Percentiles rank a stretch among this genome's conserved stretches.
phyloP scores from a whole-genome alignment of 2,113 vertebrate genomes.

The Melanerpes aurifrons region DNA sequence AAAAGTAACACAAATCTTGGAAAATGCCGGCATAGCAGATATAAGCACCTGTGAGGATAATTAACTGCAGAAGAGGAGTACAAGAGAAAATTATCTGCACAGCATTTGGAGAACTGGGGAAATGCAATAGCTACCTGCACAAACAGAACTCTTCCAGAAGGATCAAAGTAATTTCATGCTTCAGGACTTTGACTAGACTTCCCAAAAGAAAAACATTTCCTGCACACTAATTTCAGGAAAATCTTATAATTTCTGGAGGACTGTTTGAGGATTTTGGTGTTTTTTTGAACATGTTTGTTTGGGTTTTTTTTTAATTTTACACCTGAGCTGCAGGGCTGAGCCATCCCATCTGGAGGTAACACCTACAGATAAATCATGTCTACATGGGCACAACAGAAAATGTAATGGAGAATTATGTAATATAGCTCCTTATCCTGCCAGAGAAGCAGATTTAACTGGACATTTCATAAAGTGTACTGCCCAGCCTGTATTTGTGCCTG shows the following conservation, averaged over 20 bases:
- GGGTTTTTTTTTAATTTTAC: background rate
- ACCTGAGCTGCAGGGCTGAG: slow-evolving; percentile 20
- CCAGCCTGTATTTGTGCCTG: too few species aligned
- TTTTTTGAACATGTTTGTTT: background rate
- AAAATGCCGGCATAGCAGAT: background rate
- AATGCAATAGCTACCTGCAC: background rate
- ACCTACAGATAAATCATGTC: background rate
- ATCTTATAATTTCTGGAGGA: background rate
- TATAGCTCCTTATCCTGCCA: accelerated
- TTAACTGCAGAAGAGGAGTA: background rate
- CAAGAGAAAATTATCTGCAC: background rate
- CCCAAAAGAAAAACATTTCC: background rate
- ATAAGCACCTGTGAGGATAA: background rate
- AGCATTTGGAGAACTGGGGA: background rate
- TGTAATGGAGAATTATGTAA: background rate
- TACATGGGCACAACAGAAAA: slow-evolving; percentile 4
- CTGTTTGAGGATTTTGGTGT: background rate
- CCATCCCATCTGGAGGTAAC: slow-evolving; percentile 21
- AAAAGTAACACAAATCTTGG: background rate
- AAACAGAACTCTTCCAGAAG: background rate
- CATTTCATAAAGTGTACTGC: background rate
- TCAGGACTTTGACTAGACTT: background rate
- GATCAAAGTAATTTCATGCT: background rate
- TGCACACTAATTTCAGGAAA: background rate
- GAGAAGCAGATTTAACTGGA: background rate